phyloP scores from a whole-genome alignment of 2,113 vertebrate species.

The Haliaeetus leucogaster region DNA sequence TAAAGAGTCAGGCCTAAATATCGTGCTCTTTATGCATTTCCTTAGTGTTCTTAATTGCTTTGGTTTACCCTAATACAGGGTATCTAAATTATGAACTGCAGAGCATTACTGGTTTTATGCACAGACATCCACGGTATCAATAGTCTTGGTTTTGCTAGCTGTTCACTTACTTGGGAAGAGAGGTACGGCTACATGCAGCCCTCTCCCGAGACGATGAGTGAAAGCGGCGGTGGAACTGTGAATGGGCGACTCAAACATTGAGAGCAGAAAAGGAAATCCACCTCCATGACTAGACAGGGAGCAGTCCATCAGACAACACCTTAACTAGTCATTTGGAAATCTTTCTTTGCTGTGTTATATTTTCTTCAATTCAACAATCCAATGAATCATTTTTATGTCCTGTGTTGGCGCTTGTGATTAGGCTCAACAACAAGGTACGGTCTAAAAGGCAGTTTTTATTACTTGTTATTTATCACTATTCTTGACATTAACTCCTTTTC shows the following conservation, averaged over 20 bases:
- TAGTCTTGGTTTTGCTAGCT: background rate
- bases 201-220: background rate
- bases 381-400: background rate
- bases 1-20: background rate
- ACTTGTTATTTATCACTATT: background rate
- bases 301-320: background rate
- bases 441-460: background rate
- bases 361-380: background rate
- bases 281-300: background rate
- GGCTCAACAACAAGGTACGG: background rate
- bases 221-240: background rate
- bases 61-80: background rate
- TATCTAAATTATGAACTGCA: background rate
- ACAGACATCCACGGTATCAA: background rate
- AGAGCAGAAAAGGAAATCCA: background rate
- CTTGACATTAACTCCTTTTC: background rate
- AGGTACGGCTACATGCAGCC: background rate
- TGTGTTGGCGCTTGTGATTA: background rate
- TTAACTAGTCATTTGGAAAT: background rate
- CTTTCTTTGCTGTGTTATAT: background rate
- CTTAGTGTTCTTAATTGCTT: background rate
- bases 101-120: background rate
- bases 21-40: background rate
- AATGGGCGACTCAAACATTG: background rate
- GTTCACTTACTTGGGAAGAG: background rate